phyloP scores from a whole-genome alignment of 2,113 vertebrate genomes.

The Brachypteracias leptosomus region DNA sequence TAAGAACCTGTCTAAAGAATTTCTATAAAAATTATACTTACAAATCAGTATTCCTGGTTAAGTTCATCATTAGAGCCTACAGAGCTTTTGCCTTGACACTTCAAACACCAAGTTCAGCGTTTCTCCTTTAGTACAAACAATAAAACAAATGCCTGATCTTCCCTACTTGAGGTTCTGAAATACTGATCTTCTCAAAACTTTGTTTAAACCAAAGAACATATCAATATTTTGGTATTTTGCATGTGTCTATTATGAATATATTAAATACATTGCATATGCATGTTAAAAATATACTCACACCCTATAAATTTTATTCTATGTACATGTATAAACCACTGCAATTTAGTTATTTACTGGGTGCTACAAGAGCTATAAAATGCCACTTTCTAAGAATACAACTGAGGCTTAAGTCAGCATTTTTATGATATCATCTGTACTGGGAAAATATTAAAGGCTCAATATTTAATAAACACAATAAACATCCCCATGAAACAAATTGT shows the following conservation, averaged over 20 bases:
- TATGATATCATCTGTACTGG: conserved; percentile 78
- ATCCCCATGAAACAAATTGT: conserved; percentile 97
- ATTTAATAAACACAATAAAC: conserved; percentile 98
- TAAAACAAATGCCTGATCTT: conserved; percentile 49
- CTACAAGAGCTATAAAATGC: conserved; percentile 76
- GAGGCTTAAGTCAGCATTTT: conserved; percentile 85
- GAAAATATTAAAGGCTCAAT: conserved; percentile 84
- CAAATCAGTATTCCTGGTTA: conserved; percentile 26
- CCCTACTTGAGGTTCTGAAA: conserved; percentile 23
- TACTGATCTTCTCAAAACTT: conserved; percentile 27
- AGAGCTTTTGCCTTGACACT: background rate
- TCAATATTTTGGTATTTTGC: conserved; percentile 27
- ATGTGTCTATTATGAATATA: background rate
- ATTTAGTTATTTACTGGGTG: conserved; percentile 81
- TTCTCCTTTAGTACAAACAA: conserved; percentile 34
- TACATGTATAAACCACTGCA: conserved; percentile 68
- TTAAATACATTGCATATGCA: conserved; percentile 8
- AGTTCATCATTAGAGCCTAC: background rate
- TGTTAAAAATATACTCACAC: conserved; percentile 19
- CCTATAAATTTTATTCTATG: conserved; percentile 63
- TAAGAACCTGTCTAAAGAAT: conserved; percentile 6
- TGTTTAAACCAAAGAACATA: background rate
- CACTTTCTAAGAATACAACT: conserved; percentile 81
- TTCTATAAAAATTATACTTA: conserved; percentile 38
- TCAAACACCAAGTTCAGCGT: conserved; percentile 27